Percentiles rank a stretch among this genome's conserved stretches.
These are phyloP conservation scores for Strigamia transsilvanica DNA, from an alignment of 2,888 invertebrate genomes.

Conservation along the genomic window DNA sequence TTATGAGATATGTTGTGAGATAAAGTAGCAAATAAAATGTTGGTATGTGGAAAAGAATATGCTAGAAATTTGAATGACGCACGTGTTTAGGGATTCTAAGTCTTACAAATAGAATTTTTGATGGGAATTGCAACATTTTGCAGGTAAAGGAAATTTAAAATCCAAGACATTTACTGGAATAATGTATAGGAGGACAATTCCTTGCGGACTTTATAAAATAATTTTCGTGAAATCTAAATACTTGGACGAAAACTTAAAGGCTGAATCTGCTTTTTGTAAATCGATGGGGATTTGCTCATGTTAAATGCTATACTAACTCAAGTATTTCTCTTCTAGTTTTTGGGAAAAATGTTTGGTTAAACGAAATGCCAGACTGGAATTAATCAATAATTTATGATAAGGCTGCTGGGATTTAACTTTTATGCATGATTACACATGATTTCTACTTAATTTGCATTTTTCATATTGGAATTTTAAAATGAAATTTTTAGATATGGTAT, in stretches of 20 bases:
- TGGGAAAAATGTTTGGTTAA: no score
- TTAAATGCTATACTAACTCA: background rate
- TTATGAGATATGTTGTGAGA: background rate
- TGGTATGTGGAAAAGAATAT: background rate
- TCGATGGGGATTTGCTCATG: background rate
- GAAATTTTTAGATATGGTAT: no score
- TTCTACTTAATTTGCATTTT: no score
- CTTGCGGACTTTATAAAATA: background rate
- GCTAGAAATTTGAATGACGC: no score
- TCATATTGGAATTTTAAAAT: no score
- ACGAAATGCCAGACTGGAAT: no score
- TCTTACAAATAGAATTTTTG: background rate
- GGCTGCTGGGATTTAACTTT: no score
- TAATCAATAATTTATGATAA: no score
- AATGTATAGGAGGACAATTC: background rate
- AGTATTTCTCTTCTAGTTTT: no score
- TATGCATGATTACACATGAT: no score
- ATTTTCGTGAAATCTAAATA: background rate
- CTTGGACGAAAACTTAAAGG: background rate
- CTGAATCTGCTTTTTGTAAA: background rate
- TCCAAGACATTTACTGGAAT: background rate
- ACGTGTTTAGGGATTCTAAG: no score
- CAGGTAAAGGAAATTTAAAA: background rate
- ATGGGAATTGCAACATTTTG: background rate
- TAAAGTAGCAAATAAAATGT: background rate